phyloP scores from a whole-genome alignment of 2,797 vertebrate species.

The Etheostoma perlongum region DNA sequence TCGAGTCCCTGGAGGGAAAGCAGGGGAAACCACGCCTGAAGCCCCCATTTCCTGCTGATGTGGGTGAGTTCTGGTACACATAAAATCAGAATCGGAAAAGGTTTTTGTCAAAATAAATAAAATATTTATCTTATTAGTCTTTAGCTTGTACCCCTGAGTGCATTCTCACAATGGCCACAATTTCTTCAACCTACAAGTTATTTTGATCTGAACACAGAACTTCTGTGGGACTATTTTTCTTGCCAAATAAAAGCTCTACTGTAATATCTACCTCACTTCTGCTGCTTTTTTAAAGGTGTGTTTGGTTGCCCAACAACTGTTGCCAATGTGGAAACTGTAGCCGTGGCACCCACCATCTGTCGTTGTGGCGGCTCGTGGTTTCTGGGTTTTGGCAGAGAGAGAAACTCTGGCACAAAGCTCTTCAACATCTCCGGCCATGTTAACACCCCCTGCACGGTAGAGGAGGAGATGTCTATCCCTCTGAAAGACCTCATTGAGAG shows the following conservation, averaged over 20 bases:
- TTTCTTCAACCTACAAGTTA: background rate
- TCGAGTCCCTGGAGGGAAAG: constrained; percentile 96
- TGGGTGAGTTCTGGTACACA: constrained; percentile 84
- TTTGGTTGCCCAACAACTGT: constrained; percentile 97
- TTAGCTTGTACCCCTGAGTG: background rate
- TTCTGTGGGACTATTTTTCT: background rate
- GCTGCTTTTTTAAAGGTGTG: constrained; percentile 82
- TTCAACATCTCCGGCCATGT: constrained; percentile 98
- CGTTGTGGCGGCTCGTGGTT: constrained; percentile 95
- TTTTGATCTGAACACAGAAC: background rate
- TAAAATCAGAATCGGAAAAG: no score
- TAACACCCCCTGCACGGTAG: constrained; percentile 94
- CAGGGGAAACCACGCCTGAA: constrained; percentile 97
- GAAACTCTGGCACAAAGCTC: constrained; percentile 96
- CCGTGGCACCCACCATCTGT: constrained; percentile 95
- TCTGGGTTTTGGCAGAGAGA: constrained; percentile 91
- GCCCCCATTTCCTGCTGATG: constrained; percentile 94
- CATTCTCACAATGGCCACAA: background rate
- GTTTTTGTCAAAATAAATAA: background rate
- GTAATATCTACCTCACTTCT: background rate
- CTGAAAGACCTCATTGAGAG: constrained; percentile 95
- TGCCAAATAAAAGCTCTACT: constrained; percentile 3
- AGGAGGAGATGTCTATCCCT: constrained; percentile 96
- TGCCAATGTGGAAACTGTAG: constrained; percentile 95
- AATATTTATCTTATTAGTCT: background rate